These are phyloP conservation scores for Heliconius hortense DNA, from an alignment of 2,888 invertebrate genomes.

Conservation along the genomic window DNA sequence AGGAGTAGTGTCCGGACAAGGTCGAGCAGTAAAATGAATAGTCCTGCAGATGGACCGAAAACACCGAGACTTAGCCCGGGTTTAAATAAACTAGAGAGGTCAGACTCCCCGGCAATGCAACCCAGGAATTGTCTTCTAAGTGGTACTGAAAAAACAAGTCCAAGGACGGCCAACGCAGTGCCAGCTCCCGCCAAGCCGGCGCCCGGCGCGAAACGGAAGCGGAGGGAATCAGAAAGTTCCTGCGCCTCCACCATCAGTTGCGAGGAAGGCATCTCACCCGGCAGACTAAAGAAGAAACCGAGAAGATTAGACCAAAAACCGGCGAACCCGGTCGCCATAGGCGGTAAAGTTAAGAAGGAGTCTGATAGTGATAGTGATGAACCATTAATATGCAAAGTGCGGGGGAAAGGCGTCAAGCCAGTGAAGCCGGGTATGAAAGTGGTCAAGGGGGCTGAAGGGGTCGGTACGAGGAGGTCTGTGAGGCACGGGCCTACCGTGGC, in stretches of 20 bases:
- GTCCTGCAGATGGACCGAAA: conserved; percentile 82
- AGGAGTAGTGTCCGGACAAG: conserved; percentile 84
- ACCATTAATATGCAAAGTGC: conserved; percentile 88
- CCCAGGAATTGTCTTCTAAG: conserved; percentile 62
- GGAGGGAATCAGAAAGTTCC: conserved; percentile 90
- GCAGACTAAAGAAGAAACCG: conserved; percentile 69
- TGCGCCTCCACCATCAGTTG: conserved; percentile 84
- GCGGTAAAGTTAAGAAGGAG: conserved; percentile 82
- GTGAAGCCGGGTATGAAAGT: conserved; percentile 48
- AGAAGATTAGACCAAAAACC: conserved; percentile 62
- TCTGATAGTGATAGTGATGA: conserved; percentile 91
- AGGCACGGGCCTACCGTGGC: conserved; percentile 68
- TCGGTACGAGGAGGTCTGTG: conserved; percentile 81
- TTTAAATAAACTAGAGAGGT: conserved; percentile 55
- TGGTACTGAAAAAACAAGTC: conserved; percentile 68
- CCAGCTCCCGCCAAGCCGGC: conserved; percentile 49
- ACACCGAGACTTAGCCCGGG: conserved; percentile 75
- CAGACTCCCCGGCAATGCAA: conserved; percentile 66
- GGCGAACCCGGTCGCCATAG: conserved; percentile 77
- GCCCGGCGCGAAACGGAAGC: conserved; percentile 84
- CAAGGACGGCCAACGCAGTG: conserved; percentile 48
- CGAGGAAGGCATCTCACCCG: conserved; percentile 74
- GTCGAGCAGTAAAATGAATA: conserved; percentile 85
- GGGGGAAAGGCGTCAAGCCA: conserved; percentile 67
- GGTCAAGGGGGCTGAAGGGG: conserved; percentile 66